Evolutionary conservation across 2,113 vertebrate genomes (phyloP), one percentile per base, ranked within the genome.

Genomic region (Forbesichthys agassizii): DNA sequence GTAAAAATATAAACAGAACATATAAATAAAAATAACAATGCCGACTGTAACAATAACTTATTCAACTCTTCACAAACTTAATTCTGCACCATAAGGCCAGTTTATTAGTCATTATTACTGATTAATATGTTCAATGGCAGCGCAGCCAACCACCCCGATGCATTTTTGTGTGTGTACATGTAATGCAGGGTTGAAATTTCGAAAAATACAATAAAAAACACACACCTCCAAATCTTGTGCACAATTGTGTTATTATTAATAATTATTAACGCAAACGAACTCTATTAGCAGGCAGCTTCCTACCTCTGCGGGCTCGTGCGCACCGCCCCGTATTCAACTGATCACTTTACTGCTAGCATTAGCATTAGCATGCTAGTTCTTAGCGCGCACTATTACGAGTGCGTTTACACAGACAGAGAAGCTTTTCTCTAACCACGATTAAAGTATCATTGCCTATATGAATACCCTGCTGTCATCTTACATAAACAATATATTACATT

Each of bases 291-390:
- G n/a, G 36, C 85, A 86, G 86, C 86, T 72, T 49, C 66, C 68
- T 60, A 56, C 20, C 16, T 56, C 16, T 18, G n/a, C n/a, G 54
- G 13, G 54, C 12, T 56, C 8, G 56, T 33, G 48, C 71, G 74
- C 54, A 83, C 81, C 85, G 85, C 85, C 83, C 88, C 75, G 83
- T 33, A 58, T 58, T 82, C 82, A 68, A 84, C 87, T 73, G 83
- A 75, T 79, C 69, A 73, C 81, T 77, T 82, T 70, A 60, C 64
- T 46, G 48, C 82, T 88, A 82, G 80, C 81, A 73, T 76, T 81
- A 85, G 71, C 78, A 20, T 63, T 66, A 82, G 79, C 71, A 63
- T 9, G 55, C 69, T 86, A 86, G 76, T 70, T 55, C 27, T 71
- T 82, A 86, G 81, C 81, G 71, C 74, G 79, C 66, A 77, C 1